Evolutionary conservation across 2,797 vertebrate genomes (phyloP), one percentile per base, ranked within the genome.

Genomic region (Poeciliopsis presidionis): DNA sequence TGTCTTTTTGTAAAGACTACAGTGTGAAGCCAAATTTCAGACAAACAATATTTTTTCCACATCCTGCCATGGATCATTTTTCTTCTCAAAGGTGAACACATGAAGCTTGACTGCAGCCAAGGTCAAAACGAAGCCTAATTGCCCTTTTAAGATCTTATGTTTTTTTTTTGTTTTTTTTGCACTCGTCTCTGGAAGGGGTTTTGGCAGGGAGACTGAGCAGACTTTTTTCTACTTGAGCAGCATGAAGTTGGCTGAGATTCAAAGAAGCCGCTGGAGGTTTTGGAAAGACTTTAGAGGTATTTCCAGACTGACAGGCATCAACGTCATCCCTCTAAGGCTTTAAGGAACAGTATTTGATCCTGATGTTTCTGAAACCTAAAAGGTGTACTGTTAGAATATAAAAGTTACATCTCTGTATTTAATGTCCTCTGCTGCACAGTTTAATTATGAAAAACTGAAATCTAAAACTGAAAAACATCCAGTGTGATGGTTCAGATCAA

Each of bases 251-350:
- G 92, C 87, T 18, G 33, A 53, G 78, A 80, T 80, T 89, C 84
- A 90, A 47, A 39, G 81, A 84, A 84, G 72, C 81, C 88, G 41
- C 81, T 61, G 39, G 83, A 90, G 90, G 65, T 84, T 90, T 87
- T 80, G 84, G 86, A 89, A 87, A 55, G 79, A 84, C 57, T 88
- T 83, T 90, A 89, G 89, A 90, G 84, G 36, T 63, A 30, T 78
- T 87, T 94, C 84, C 89, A 93, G 91, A 93, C 91, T 84, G 91
- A 92, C 88, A 92, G 87, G 85, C 86, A 63, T 92, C 90, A 91
- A 87, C 79, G 33, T 76, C 30, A 2, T 83, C 84, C 74, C 87
- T 61, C 77, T 76, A 83, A 90, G 59, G 87, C 30, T 70, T 49
- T 81, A 61, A 86, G 30, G 65, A 76, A 83, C 89, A 84, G 74